Conservation (phyloP, 2,113 vertebrate genomes). For the Thamnaconus septentrionalis region DNA sequence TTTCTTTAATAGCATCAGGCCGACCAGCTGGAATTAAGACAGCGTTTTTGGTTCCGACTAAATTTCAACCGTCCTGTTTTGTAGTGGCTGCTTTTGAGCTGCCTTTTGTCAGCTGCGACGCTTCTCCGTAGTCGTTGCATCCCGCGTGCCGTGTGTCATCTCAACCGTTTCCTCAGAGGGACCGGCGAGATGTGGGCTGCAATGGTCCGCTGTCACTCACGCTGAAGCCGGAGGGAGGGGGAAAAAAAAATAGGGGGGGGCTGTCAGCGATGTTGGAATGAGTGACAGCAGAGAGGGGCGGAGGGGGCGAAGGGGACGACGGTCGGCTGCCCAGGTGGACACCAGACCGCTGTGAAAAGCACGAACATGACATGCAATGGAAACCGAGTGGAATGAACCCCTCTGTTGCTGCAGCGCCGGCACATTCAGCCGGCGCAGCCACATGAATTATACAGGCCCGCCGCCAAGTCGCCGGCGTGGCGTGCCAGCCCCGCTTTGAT, state of each 20-base stretch:
- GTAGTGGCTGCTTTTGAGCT: no score
- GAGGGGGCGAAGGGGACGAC: not conserved
- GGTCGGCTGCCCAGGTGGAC: not conserved
- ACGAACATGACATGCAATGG: slow-evolving; percentile 3
- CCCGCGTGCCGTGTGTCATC: not conserved
- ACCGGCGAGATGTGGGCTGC: slow-evolving; percentile 20
- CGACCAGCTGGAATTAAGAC: no score
- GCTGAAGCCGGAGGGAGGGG: slow-evolving; percentile 12
- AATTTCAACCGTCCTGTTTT: no score
- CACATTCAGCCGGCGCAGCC: slow-evolving; percentile 21
- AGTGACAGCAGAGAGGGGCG: slow-evolving; percentile 45
- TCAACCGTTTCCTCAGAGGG: slow-evolving; percentile 19
- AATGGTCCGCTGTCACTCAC: slow-evolving; percentile 41
- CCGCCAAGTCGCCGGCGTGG: not conserved
- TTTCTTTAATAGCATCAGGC: no score
- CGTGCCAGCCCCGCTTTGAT: slow-evolving; percentile 12
- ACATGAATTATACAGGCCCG: slow-evolving; percentile 20
- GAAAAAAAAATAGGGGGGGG: slow-evolving; percentile 5
- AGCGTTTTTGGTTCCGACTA: no score
- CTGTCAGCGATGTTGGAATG: slow-evolving; percentile 44
- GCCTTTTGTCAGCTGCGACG: not conserved
- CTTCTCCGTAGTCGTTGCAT: slow-evolving; percentile 12
- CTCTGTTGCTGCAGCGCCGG: slow-evolving; percentile 1
- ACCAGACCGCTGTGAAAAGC: not conserved
- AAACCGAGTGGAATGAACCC: slow-evolving; percentile 14